Evolutionary conservation across 2,888 invertebrate species (phyloP).

Genomic region (Dendrolimus pini): DNA sequence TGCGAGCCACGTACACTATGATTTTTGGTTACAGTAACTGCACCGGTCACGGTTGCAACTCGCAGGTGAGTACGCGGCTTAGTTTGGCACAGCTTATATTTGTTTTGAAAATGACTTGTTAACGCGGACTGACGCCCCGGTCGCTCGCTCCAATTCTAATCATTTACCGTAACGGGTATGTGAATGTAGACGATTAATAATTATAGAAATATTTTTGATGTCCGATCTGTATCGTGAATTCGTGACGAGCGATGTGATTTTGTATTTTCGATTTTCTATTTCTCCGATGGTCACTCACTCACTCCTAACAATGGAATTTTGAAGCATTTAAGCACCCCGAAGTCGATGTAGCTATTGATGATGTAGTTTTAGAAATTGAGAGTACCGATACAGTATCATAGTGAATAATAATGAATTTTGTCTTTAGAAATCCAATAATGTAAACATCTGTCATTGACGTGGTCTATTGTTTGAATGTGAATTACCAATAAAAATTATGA

Average conservation of each 20-base stretch:
- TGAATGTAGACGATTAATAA: conserved; percentile 58
- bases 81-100: no score
- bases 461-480: conserved; percentile 76
- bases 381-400: conserved; percentile 72
- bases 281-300: conserved; percentile 46
- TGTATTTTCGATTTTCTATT: conserved; percentile 61
- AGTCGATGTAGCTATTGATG: conserved; percentile 62
- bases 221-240: conserved; percentile 69
- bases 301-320: conserved; percentile 56
- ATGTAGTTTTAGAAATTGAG: conserved; percentile 67
- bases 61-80: no score
- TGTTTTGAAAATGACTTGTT: no score
- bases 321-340: conserved; percentile 71
- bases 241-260: conserved; percentile 54
- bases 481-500: conserved; percentile 74
- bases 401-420: conserved; percentile 60
- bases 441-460: conserved; percentile 69
- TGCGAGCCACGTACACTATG: no score
- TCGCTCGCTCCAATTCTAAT: no score
- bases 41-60: no score
- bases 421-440: conserved; percentile 65
- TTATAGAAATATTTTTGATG: conserved; percentile 69
- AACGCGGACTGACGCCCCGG: no score
- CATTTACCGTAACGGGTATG: conserved; percentile 45
- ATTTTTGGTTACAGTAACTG: no score